Base-by-base conservation (phyloP, 2,888 invertebrate genomes). In the Synergus umbraculus region DNA sequence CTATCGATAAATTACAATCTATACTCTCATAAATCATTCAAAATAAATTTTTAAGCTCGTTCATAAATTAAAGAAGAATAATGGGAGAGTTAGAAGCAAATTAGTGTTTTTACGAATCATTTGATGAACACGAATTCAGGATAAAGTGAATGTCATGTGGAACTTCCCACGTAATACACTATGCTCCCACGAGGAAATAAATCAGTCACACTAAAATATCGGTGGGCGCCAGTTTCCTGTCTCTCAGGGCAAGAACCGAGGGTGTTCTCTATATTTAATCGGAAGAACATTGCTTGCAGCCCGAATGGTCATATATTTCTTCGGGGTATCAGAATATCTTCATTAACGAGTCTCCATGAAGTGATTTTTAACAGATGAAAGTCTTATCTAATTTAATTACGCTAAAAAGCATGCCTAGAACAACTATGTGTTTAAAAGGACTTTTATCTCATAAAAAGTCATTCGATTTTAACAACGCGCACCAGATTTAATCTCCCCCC, bases 111-210 rank as follows among this genome's bases (percentile, higher is more conserved):
- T 37, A n/a, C n/a, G 5, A 29, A 73, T 73, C 49, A 37, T 37
- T 73, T 29, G 37, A n/a, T 54, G 54, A 73, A 49, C 37, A 37
- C 10, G 54, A 73, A 73, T 73, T 10, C 54, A 73, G 29, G 54
- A 49, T 69, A 69, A 29, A 22, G 49, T 65, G 78, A 22, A 76
- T 65, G 60, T 80, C 82, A 82, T 78, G 76, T 82, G 84, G 76
- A 66, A 54, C 76, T 86, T 84, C 83, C 81, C 81, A 84, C 82
- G 81, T 67, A 29, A 58, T 76, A 79, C 54, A 69, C 73, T 67
- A 65, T 67, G 43, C 12, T 12, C 60, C 63, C 66, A 69, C 49
- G 43, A 37, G 29, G 49, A 78, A 66, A 83, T 83, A 83, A 81
- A 84, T 85, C 81, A 76, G 44, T 1, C 18, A n/a, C 10, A 69